Conservation (phyloP, 1,140 invertebrate species). For the Aricia agestis region DNA sequence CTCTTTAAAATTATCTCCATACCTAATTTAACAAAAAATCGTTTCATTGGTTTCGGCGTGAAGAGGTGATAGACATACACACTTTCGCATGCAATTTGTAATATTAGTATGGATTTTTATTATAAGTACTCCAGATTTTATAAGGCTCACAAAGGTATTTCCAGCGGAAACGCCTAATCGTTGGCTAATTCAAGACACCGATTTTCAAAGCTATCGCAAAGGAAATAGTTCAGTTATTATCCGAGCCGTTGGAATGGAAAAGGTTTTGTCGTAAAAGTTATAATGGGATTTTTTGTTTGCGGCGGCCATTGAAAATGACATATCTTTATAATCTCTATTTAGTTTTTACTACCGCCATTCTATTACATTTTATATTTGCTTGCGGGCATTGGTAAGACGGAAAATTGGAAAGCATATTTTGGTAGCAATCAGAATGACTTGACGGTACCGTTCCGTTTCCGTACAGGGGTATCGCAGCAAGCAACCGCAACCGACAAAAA, state of each 20-base stretch:
- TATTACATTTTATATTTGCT: background rate
- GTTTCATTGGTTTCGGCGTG: too few relatives aligned
- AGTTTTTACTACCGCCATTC: background rate
- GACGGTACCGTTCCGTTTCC: too few relatives aligned
- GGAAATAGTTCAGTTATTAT: background rate
- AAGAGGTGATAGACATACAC: too few relatives aligned
- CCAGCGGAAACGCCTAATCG: background rate
- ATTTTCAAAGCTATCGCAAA: background rate
- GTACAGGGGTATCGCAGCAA: too few relatives aligned
- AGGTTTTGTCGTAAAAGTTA: constrained; percentile 3
- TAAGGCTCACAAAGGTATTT: background rate
- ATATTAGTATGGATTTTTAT: too few relatives aligned
- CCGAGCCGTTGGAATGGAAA: background rate
- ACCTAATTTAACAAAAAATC: too few relatives aligned
- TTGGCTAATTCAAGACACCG: background rate
- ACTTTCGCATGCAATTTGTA: too few relatives aligned
- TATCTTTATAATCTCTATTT: background rate
- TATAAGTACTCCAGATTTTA: too few relatives aligned
- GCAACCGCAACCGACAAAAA: too few relatives aligned
- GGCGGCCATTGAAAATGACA: background rate
- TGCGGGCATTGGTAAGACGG: background rate
- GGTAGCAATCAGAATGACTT: too few relatives aligned
- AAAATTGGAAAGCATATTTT: too few relatives aligned
- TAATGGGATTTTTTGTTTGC: background rate
- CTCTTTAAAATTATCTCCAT: too few relatives aligned